Percentiles rank a stretch among this genome's conserved stretches.
Evolutionary conservation across 1,140 invertebrate genomes (phyloP).

Genomic region (Lepeophtheirus salmonis): DNA sequence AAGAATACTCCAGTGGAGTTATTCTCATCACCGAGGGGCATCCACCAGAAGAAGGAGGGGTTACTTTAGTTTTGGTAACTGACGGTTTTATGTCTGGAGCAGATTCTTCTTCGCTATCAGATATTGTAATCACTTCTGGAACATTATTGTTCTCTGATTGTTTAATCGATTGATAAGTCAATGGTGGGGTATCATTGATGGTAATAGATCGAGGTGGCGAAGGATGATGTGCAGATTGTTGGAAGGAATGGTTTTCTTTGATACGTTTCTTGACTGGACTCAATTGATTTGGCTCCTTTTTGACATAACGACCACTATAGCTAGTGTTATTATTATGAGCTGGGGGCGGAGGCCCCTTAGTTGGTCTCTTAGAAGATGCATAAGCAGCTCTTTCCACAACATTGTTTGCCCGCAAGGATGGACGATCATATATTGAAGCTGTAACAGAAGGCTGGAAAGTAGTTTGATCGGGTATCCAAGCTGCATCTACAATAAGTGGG

Average conservation of each 20-base stretch:
- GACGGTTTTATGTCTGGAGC: slow-evolving; percentile 22
- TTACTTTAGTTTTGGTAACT: background rate
- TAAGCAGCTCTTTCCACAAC: slow-evolving; percentile 19
- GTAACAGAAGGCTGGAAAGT: background rate
- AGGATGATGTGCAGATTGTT: background rate
- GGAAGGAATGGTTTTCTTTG: slow-evolving; percentile 48
- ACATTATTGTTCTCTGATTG: slow-evolving; percentile 20
- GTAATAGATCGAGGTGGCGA: slow-evolving; percentile 43
- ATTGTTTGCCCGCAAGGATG: background rate
- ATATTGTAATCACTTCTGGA: slow-evolving; percentile 91
- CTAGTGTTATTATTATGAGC: slow-evolving; percentile 13
- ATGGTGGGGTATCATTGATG: slow-evolving; percentile 72
- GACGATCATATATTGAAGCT: slow-evolving; percentile 20
- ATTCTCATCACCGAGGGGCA: slow-evolving; percentile 29
- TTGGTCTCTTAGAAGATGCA: slow-evolving; percentile 20
- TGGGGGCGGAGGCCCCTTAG: slow-evolving; percentile 19
- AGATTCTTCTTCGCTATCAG: slow-evolving; percentile 76
- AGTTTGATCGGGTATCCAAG: slow-evolving; percentile 33
- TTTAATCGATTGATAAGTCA: background rate
- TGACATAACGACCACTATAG: slow-evolving; percentile 26
- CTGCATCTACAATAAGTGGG: slow-evolving; percentile 39
- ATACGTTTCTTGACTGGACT: slow-evolving; percentile 95
- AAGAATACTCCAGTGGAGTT: slow-evolving; percentile 22
- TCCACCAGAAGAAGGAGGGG: slow-evolving; percentile 19
- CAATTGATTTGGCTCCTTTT: slow-evolving; percentile 73